phyloP scores from a whole-genome alignment of 2,113 vertebrate species.

The Thalassarche chlororhynchos region DNA sequence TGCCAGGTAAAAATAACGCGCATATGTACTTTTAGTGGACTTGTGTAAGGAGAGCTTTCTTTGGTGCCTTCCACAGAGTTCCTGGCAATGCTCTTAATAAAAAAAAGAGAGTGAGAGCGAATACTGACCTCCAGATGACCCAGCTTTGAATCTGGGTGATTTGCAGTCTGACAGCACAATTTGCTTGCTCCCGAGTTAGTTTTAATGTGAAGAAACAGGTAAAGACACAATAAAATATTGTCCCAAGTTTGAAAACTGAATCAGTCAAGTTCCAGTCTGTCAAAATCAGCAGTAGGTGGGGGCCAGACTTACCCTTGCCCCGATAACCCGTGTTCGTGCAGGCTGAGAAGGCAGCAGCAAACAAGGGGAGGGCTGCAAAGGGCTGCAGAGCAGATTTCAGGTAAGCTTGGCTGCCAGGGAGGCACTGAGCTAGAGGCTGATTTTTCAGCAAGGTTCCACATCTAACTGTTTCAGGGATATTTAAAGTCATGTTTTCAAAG shows the following conservation, averaged over 20 bases:
- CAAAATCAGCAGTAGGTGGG: not conserved
- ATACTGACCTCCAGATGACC: conserved; percentile 22
- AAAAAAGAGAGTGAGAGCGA: not conserved
- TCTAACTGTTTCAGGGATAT: not conserved
- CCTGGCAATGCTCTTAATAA: not conserved
- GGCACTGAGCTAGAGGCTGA: not conserved
- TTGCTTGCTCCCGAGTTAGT: not conserved
- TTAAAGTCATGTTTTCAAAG: conserved; percentile 6
- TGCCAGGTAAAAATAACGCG: not conserved
- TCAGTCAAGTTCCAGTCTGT: not conserved
- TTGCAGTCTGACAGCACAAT: not conserved
- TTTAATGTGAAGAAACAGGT: not conserved
- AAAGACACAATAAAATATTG: not conserved
- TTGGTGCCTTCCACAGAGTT: not conserved
- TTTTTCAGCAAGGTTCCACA: not conserved
- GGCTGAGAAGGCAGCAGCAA: not conserved
- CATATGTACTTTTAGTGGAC: not conserved
- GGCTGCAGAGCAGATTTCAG: not conserved
- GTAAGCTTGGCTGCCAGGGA: not conserved
- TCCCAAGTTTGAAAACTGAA: not conserved
- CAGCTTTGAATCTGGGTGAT: not conserved
- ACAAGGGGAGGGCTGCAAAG: not conserved
- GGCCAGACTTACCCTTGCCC: not conserved
- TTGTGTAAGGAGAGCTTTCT: not conserved
- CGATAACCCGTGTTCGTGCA: accelerated